Base-by-base conservation (phyloP, 2,113 vertebrate genomes). In the Pongo abelii region DNA sequence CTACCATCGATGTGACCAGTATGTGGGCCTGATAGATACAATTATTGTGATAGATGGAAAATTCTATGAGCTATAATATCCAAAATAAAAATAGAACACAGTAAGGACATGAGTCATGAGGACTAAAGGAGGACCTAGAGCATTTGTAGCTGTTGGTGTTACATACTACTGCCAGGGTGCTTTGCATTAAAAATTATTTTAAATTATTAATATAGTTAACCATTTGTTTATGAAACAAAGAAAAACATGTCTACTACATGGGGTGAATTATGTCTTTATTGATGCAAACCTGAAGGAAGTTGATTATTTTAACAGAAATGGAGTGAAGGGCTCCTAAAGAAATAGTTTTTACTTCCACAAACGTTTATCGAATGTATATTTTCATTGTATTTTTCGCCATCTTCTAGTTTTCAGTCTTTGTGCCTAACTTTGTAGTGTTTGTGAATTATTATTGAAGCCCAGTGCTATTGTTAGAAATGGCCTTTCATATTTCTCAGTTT, bases 171-270 rank as follows among this genome's bases (percentile, higher is more conserved):
- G 46, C 81, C 59, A 18, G 35, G 43, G 4, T 92, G 50, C 25
- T 93, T 88, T n/a, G n/a, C 27, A 48, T 90, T 16, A 18, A 10
- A 81, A 72, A 38, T 46, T 61, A 81, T 20, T 94, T 84, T 97
- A 50, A 84, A 22, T 88, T 90, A 17, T 87, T 96, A 30, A 30
- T 77, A 55, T 48, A 74, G 46, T 78, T 85, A 95, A 74, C 9
- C 18, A 46, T 59, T 98, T 96, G 32, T 38, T 78, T 90, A 43
- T 89, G 75, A 88, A 93, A 59, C 81, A 78, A 75, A 79, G 35
- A 72, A 50, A 85, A 93, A 8, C 5, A 70, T 57, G 3, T 50
- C n/a, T 84, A 8, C 38, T 96, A 3, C 77, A 11, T 78, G 64
- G 50, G 70, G 23, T 67, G 38, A 46, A 43, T 52, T 70, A 35